Conservation (phyloP, 2,113 vertebrate genomes). For the Pica pica region DNA sequence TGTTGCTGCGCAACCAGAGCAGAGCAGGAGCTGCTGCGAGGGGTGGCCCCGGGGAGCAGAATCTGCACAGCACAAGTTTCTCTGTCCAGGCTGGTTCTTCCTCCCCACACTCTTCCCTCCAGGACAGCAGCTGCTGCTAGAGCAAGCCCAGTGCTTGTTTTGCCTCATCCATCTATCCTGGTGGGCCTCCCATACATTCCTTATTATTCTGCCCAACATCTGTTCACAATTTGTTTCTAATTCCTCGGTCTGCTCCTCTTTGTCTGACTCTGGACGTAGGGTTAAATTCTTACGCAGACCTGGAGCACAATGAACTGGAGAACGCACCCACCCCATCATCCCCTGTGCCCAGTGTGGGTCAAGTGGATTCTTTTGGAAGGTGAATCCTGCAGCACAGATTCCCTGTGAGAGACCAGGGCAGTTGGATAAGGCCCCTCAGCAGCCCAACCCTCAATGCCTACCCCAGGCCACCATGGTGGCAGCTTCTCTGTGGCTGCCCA, state of each 20-base stretch:
- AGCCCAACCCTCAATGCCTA: not conserved
- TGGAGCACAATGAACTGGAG: not conserved
- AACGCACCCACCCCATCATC: accelerated
- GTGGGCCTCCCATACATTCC: not conserved
- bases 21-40: not conserved
- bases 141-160: not conserved
- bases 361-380: not conserved
- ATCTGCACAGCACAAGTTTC: not conserved
- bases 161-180: not conserved
- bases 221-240: not conserved
- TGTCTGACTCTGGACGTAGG: accelerated
- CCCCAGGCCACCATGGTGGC: not conserved
- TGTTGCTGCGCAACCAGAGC: not conserved
- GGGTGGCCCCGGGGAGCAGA: not conserved
- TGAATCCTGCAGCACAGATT: not conserved
- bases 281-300: not conserved
- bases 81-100: not conserved
- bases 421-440: accelerated
- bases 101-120: not conserved
- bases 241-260: not conserved
- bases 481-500: not conserved
- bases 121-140: not conserved
- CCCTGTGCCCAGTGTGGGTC: accelerated
- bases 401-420: not conserved
- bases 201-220: not conserved